Evolutionary conservation across 2,113 vertebrate species (phyloP), one percentile per base, ranked within the genome.

Genomic region (Shinisaurus crocodilurus): DNA sequence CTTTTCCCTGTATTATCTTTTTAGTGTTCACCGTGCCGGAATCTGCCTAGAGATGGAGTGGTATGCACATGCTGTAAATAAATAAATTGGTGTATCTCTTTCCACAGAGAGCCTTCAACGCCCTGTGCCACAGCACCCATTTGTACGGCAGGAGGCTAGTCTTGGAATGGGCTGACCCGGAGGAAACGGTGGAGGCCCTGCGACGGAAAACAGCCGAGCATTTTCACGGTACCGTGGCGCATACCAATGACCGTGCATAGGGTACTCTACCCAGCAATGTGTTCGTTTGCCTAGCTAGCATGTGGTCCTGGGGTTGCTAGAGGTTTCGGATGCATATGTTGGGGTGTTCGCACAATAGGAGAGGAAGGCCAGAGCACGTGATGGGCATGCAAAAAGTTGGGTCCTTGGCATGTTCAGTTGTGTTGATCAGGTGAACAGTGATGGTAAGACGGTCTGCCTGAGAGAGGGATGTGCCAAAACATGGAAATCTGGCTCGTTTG

Each of bases 111-210:
- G 99, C 99, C 0, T 99, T 99, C 96, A 94, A 88, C 0, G 98
- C 99, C 0, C 97, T 99, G 89, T 99, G 99, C 95, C 99, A 99
- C 96, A 99, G 99, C 96, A 99, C 99, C 0, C 99, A 99, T 97
- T 88, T 99, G 94, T 99, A 99, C 0, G 99, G 99, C 79, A 98
- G 99, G 72, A 97, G 99, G 90, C 97, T 99, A 90, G 99, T 99
- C 81, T 94, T 99, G 93, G 99, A 99, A 94, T 99, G 99, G 99
- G 99, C 99, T 0, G 98, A 99, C 80, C 91, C 98, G 0, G 98
- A 98, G 92, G 98, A 99, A 84, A 98, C 98, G 0, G 96, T 99
- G 50, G 99, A 99, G 89, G 94, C 97, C 43, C 94, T 99, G 93
- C 97, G 99, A 83, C 96, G 98, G 85, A 99, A 98, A 96, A 99